phyloP scores from a whole-genome alignment of 1,140 invertebrate species.

The Magallana ariakensis region DNA sequence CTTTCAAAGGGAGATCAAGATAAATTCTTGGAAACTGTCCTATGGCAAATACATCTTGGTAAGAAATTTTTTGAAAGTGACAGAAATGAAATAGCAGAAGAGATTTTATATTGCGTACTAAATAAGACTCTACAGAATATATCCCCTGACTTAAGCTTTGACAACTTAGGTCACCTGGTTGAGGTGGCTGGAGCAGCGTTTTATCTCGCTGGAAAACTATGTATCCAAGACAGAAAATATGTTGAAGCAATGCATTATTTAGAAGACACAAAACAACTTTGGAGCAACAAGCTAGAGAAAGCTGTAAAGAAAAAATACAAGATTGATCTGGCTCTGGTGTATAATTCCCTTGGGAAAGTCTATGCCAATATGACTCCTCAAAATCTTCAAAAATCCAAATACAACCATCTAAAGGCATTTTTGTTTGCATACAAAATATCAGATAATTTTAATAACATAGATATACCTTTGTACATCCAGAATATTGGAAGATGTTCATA shows the following conservation, averaged over 20 bases:
- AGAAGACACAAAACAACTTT: constrained; percentile 14
- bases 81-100: constrained; percentile 33
- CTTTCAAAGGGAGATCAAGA: constrained; percentile 1
- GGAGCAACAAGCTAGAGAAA: background rate
- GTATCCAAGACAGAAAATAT: constrained; percentile 40
- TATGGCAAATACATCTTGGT: constrained; percentile 27
- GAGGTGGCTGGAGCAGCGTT: constrained; percentile 26
- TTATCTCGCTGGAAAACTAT: constrained; percentile 42
- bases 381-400: constrained; percentile 21
- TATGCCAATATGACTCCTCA: background rate
- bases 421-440: background rate
- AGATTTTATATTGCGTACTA: background rate
- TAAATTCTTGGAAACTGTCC: constrained; percentile 22
- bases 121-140: background rate
- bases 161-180: background rate
- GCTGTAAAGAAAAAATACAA: constrained; percentile 24
- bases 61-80: constrained; percentile 46
- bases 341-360: constrained; percentile 35
- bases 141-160: background rate
- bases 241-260: constrained; percentile 7
- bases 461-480: constrained; percentile 27
- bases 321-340: constrained; percentile 24
- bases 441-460: constrained; percentile 39
- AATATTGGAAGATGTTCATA: constrained; percentile 41
- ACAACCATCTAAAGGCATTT: constrained; percentile 34